Conservation (phyloP, 2,888 invertebrate species). For the Oegoconia quadripuncta region DNA sequence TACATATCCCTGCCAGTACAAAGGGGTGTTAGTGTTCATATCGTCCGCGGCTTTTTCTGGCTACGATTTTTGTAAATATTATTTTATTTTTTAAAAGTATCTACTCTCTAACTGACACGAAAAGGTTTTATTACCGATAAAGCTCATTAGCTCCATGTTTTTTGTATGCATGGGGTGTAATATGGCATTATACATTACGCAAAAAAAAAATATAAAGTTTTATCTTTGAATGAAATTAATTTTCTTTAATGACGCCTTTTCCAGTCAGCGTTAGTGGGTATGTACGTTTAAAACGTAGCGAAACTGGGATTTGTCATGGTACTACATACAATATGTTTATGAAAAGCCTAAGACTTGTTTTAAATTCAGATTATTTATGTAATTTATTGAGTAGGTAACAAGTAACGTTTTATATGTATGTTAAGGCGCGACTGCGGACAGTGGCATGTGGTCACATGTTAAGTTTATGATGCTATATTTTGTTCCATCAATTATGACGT, state of each 20-base stretch:
- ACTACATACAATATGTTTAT: constrained; percentile 53
- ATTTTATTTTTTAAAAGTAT: constrained; percentile 27
- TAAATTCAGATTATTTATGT: constrained; percentile 77
- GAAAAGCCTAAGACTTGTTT: constrained; percentile 76
- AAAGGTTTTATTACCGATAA: background rate
- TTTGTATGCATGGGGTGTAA: no score
- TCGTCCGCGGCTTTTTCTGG: constrained; percentile 54
- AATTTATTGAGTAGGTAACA: constrained; percentile 74
- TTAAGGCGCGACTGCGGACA: constrained; percentile 44
- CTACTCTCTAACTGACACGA: constrained; percentile 21
- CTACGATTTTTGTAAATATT: constrained; percentile 58
- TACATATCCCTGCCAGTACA: constrained; percentile 67
- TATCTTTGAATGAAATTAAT: no score
- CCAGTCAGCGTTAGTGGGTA: background rate
- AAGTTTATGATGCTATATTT: constrained; percentile 38
- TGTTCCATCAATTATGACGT: constrained; percentile 29
- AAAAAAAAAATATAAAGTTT: no score
- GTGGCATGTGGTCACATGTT: constrained; percentile 35
- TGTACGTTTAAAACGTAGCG: constrained; percentile 20
- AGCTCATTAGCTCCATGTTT: background rate
- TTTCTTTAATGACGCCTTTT: background rate
- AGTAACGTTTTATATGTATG: constrained; percentile 52
- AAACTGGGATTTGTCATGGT: constrained; percentile 34
- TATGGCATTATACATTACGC: no score
- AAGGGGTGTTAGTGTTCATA: constrained; percentile 53